phyloP scores from a whole-genome alignment of 2,113 vertebrate genomes.

The Bothrops jararaca region DNA sequence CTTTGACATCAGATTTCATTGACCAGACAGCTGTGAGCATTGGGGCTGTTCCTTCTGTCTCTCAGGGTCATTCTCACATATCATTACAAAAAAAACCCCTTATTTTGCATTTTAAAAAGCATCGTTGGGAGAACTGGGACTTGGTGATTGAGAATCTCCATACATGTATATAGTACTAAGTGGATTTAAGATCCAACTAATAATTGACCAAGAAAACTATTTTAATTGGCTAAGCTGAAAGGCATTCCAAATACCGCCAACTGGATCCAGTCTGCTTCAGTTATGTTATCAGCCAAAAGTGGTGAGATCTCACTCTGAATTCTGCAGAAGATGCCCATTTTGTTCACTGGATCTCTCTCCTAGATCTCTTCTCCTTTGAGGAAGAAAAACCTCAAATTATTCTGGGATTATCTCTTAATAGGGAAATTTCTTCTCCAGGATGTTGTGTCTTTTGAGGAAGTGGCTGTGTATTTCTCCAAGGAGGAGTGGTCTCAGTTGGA shows the following conservation, averaged over 20 bases:
- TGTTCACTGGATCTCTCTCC: background rate
- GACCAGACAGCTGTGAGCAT: background rate
- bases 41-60: background rate
- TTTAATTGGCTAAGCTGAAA: too few species aligned
- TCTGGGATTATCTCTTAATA: background rate
- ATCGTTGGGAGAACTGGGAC: too few species aligned
- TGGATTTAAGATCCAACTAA: background rate
- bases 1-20: background rate
- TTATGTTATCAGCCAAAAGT: background rate
- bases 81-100: background rate
- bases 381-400: background rate
- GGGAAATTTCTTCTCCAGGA: background rate
- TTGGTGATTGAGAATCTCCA: too few species aligned
- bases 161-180: too few species aligned
- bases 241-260: too few species aligned
- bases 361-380: too few species aligned
- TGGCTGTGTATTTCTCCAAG: background rate
- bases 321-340: background rate
- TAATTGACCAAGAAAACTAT: too few species aligned
- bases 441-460: background rate
- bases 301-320: too few species aligned
- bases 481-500: background rate
- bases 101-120: too few species aligned
- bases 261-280: too few species aligned
- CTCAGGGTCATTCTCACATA: too few species aligned